Base-by-base conservation (phyloP, 2,113 vertebrate species). In the Promerops cafer region DNA sequence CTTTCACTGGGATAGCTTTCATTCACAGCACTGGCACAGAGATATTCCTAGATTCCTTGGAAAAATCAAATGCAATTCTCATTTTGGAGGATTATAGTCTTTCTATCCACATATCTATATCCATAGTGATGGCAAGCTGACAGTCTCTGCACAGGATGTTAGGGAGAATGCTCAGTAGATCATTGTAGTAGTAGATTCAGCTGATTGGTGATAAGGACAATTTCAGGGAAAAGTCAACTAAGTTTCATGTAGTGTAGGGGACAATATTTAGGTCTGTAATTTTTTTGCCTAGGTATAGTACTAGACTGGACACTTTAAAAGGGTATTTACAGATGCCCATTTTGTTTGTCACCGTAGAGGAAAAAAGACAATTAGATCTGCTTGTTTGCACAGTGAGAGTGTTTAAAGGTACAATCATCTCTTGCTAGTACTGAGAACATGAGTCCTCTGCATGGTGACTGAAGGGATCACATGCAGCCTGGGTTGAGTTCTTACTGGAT, bases 131-230 rank as follows among this genome's bases (percentile, higher is more conserved):
- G 69, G 30, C 42, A 59, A 68, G 44, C 52, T 66, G 80, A 39
- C 2, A 7, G 8, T 74, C 42, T 66, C 35, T 0, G 0, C 27
- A 50, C 8, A 2, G 24, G 35, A 21, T 28, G 19, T 59, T 42
- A 47, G 19, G 39, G 35, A 66, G 19, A 78, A 75, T 22, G 27
- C 17, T 61, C 2, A 16, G 21, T 35, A 50, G n/a, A n/a, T n/a
- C n/a, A n/a, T n/a, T n/a, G n/a, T n/a, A n/a, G n/a, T n/a, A 16
- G 21, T 35, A 50, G 56, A 59, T 54, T 74, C 33, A 64, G 10
- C 27, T 82, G 35, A 15, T 8, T 42, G 40, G 24, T 42, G 30
- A 77, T 63, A 56, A 45, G 14, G 33, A 52, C 26, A 65, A 28
- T 45, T 92, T 76, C 37, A 71, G 50, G 49, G 44, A 40, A 24